Evolutionary conservation across 2,797 vertebrate genomes (phyloP).

Genomic region (Lemur catta): DNA sequence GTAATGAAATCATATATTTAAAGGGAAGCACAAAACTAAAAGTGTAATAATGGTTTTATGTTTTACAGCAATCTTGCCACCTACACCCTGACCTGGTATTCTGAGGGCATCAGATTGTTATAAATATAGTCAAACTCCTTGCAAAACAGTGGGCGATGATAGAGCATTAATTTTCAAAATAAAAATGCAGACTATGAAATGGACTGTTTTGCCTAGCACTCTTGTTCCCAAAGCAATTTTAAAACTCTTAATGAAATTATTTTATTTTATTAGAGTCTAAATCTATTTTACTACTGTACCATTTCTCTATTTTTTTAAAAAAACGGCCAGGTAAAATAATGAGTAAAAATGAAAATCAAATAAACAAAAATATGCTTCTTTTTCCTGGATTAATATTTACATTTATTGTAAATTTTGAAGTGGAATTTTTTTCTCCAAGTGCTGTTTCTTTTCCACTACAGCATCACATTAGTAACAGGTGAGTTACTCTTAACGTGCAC

Average conservation of each 20-base stretch:
- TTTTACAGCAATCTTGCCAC: slow-evolving; percentile 43
- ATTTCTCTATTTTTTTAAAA: neutral
- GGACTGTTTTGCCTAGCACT: neutral
- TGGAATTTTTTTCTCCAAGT: neutral
- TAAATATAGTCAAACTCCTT: neutral
- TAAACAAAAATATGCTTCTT: neutral
- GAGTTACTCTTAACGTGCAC: neutral
- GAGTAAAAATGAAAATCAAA: neutral
- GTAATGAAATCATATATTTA: slow-evolving; percentile 72
- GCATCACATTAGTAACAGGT: slow-evolving; percentile 28
- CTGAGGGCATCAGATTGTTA: neutral
- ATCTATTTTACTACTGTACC: neutral
- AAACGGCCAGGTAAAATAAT: neutral
- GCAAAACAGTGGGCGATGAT: neutral
- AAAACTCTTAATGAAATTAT: neutral
- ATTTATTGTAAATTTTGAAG: neutral
- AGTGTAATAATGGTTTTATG: slow-evolving; percentile 57
- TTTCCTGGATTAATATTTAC: neutral
- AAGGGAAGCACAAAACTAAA: slow-evolving; percentile 70
- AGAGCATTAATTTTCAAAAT: neutral
- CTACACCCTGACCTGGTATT: slow-evolving; percentile 5
- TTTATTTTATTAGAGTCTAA: neutral
- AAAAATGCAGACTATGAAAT: neutral
- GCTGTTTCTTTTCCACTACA: neutral
- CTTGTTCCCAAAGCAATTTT: neutral